phyloP scores from a whole-genome alignment of 2,797 vertebrate genomes.

The Spondyliosoma cantharus region DNA sequence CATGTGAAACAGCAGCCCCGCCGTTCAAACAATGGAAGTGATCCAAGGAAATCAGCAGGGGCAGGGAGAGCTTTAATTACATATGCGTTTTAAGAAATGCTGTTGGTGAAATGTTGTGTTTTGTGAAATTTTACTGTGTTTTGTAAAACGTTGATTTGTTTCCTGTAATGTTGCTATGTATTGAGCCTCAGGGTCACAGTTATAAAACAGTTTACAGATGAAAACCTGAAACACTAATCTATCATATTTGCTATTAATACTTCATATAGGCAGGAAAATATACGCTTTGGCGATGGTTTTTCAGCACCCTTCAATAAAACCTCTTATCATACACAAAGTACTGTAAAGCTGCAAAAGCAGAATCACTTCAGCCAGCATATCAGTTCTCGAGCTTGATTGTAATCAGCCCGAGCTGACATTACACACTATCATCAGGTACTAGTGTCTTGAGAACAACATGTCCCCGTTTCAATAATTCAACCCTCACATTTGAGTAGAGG shows the following conservation, averaged over 20 bases:
- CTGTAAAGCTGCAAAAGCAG: conserved; percentile 2
- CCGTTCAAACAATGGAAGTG: conserved; percentile 49
- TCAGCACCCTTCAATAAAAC: conserved; percentile 9
- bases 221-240: too few species aligned
- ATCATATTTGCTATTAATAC: background rate
- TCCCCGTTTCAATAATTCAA: conserved; percentile 59
- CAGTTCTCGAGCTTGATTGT: conserved; percentile 29
- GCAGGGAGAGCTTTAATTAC: conserved; percentile 48
- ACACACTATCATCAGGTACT: conserved; percentile 28
- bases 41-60: conserved; percentile 55
- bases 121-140: too few species aligned
- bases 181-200: too few species aligned
- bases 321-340: background rate
- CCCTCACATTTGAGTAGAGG: conserved; percentile 39
- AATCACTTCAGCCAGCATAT: conserved; percentile 2
- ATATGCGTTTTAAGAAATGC: background rate
- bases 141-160: too few species aligned
- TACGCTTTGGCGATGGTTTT: background rate
- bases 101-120: too few species aligned
- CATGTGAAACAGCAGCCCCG: conserved; percentile 55
- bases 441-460: conserved; percentile 39
- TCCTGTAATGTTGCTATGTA: too few species aligned
- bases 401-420: conserved; percentile 22
- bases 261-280: background rate
- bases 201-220: too few species aligned